These are phyloP conservation scores for Urocynchramus pylzowi DNA, from an alignment of 2,113 vertebrate genomes.

Conservation along the genomic window DNA sequence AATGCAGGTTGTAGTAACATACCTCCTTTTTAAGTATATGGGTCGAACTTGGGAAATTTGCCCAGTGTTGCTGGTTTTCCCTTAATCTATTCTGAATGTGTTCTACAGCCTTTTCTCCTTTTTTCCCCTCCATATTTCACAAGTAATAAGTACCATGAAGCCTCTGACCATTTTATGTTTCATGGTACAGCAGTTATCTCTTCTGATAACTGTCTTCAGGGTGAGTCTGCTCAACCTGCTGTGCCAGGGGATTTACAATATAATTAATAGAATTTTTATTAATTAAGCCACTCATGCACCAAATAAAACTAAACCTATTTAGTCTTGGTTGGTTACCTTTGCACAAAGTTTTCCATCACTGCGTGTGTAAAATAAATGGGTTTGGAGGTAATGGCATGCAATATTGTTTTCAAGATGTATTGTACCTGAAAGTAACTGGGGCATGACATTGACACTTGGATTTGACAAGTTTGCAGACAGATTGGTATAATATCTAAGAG, in stretches of 20 bases:
- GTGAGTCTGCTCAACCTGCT: neutral
- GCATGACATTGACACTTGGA: neutral
- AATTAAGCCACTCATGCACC: neutral
- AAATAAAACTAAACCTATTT: slow-evolving; percentile 16
- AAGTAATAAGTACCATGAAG: neutral
- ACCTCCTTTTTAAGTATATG: neutral
- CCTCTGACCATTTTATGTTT: neutral
- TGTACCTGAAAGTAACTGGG: neutral
- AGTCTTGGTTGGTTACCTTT: slow-evolving; percentile 1
- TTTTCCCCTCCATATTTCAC: neutral
- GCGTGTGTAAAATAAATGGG: neutral
- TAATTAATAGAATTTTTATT: neutral
- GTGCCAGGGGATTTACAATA: neutral
- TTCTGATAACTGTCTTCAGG: slow-evolving; percentile 9
- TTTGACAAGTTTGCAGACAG: neutral
- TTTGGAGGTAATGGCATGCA: neutral
- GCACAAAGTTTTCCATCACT: neutral
- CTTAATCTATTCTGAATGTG: neutral
- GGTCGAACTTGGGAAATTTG: neutral
- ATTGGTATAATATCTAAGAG: neutral
- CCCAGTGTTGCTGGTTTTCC: neutral
- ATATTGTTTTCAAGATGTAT: neutral
- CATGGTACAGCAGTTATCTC: neutral
- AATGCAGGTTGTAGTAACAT: neutral
- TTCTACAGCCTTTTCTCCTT: neutral